Conservation (phyloP, 2,888 invertebrate species). For the Boloria euphrosyne region DNA sequence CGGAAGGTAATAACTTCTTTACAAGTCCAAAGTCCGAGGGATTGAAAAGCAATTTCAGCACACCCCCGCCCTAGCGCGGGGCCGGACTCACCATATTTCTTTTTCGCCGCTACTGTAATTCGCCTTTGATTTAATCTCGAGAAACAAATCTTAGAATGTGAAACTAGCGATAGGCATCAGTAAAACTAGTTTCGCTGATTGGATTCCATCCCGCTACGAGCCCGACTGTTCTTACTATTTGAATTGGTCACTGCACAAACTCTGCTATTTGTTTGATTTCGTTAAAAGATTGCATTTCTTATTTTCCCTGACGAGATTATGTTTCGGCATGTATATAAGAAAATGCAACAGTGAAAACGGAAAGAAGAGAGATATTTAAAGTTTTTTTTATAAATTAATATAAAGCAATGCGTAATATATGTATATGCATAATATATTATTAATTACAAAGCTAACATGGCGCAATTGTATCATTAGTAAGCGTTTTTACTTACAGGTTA, state of each 20-base stretch:
- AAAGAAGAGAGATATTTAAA: background rate
- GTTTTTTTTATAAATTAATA: background rate
- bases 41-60: slow-evolving; percentile 84
- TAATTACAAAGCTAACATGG: slow-evolving; percentile 1
- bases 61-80: slow-evolving; percentile 77
- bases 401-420: too few species aligned
- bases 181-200: slow-evolving; percentile 79
- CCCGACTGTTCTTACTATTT: slow-evolving; percentile 66
- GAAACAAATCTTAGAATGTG: slow-evolving; percentile 83
- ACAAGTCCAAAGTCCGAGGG: slow-evolving; percentile 84
- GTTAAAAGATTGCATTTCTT: slow-evolving; percentile 75
- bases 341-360: slow-evolving; percentile 34
- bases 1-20: slow-evolving; percentile 84
- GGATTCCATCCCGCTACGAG: slow-evolving; percentile 68
- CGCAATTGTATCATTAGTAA: slow-evolving; percentile 1
- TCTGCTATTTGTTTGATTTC: slow-evolving; percentile 75
- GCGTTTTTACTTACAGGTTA: slow-evolving; percentile 12
- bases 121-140: slow-evolving; percentile 82
- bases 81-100: slow-evolving; percentile 80
- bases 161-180: slow-evolving; percentile 81
- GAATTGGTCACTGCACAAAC: slow-evolving; percentile 72
- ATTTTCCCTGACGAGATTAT: slow-evolving; percentile 57
- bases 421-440: too few species aligned
- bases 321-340: slow-evolving; percentile 36
- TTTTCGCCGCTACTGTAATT: slow-evolving; percentile 82